A percentile compares a stretch with the other conserved stretches of the same genome.
Evolutionary conservation across 2,888 invertebrate genomes (phyloP).

Genomic region (Synergus gifuensis): DNA sequence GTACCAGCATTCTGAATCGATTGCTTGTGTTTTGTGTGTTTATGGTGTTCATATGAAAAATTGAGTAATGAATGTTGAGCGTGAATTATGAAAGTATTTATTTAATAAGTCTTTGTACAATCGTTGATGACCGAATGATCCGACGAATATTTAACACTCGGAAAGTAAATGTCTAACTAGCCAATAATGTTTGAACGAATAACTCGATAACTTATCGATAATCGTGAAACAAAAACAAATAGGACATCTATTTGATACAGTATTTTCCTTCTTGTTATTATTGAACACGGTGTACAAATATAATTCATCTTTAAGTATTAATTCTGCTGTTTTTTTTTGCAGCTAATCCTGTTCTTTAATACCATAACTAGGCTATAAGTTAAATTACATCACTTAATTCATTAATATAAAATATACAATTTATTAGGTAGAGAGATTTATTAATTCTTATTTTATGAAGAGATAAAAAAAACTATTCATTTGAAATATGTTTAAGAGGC

Average conservation of each 20-base stretch:
- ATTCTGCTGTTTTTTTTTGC: not conserved
- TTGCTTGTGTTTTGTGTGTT: not conserved
- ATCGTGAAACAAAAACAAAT: constrained; percentile 52
- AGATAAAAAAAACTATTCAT: no score
- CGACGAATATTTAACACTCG: not conserved
- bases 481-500: no score
- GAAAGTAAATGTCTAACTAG: not conserved
- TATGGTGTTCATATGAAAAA: not conserved
- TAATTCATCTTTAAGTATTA: constrained; percentile 59
- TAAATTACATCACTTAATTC: no score
- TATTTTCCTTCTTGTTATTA: constrained; percentile 71
- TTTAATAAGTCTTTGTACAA: constrained; percentile 7
- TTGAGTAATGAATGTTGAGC: not conserved
- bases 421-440: not conserved
- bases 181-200: constrained; percentile 34
- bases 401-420: no score
- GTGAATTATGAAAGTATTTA: constrained; percentile 29
- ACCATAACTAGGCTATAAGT: not conserved
- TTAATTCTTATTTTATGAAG: no score
- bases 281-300: constrained; percentile 70
- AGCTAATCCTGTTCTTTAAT: not conserved
- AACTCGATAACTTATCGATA: not conserved
- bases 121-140: not conserved
- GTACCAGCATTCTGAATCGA: not conserved
- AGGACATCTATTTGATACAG: constrained; percentile 70